Base-by-base conservation (phyloP, 2,888 invertebrate species). In the Lasius platythorax region DNA sequence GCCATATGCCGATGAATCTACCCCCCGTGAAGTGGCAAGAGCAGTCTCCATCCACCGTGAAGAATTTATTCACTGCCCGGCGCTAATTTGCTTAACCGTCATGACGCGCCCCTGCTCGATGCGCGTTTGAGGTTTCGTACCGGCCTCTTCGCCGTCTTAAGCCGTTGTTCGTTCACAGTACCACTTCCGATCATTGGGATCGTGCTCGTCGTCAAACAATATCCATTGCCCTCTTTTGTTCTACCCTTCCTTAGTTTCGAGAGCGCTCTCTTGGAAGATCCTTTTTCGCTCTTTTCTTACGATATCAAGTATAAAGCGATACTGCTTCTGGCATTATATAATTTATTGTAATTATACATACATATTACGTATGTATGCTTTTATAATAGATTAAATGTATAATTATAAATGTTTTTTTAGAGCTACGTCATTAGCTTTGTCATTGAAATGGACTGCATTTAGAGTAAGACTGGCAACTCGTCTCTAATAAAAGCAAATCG, bases 81-180 rank as follows among this genome's bases (percentile, higher is more conserved):
- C 88, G 90, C 91, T 91, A 93, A 93, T 93, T 93, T 91, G 90
- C 88, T 86, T 91, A 93, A 93, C 93, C 90, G 88, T 92, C 91
- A 90, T 89, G 89, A 92, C 92, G 90, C 30, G 82, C 64, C 53
- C 74, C 37, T 12, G 53, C 6, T 64, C 64, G 64, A 53, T 23
- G 50, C 30, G 75, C 30, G 53, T 43, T 66, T 30, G 75, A 66
- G 37, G 64, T 64, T 46, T 53, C 37, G 50, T 30, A n/a, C 43
- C 82, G 30, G 75, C 30, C 64, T 53, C 75, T 40, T 53, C 64
- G 30, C 12, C 64, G 53, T 76, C 78, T 83, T 67, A 30, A 37
- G 67, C 67, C 33, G 58, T 58, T 61, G 56, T 67, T 46, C 37
- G 11, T 50, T 15, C 67, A 28, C 28, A 74, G 85, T 90, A 86